phyloP scores from a whole-genome alignment of 2,888 invertebrate species.

The Stenchaetothrips biformis region DNA sequence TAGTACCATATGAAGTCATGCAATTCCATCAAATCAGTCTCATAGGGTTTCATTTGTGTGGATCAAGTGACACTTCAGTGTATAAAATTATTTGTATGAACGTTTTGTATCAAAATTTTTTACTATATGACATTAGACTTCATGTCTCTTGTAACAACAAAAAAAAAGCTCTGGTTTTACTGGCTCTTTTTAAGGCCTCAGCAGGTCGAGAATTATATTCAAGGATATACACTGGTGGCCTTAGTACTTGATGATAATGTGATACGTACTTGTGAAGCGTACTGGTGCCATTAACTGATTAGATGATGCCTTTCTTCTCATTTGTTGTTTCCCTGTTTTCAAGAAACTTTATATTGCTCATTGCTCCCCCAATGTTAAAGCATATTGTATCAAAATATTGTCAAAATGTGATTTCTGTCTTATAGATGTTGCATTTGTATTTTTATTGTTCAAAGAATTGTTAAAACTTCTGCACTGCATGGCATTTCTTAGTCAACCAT shows the following conservation, averaged over 20 bases:
- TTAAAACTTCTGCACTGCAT: slow-evolving; percentile 8
- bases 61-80: not conserved
- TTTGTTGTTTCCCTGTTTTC: not conserved
- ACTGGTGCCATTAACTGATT: slow-evolving; percentile 19
- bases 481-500: slow-evolving; percentile 5
- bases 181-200: not conserved
- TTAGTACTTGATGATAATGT: slow-evolving; percentile 18
- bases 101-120: not conserved
- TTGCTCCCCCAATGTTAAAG: not conserved
- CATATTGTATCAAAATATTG: slow-evolving; percentile 5
- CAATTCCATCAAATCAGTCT: not conserved
- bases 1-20: not conserved
- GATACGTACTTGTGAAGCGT: slow-evolving; percentile 22
- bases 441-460: not conserved
- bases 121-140: not conserved
- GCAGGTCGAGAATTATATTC: not conserved
- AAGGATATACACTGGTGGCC: slow-evolving; percentile 2
- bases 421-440: slow-evolving; percentile 22
- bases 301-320: slow-evolving; percentile 4
- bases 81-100: not conserved
- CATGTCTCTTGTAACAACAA: not conserved
- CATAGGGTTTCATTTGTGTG: not conserved
- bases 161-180: not conserved
- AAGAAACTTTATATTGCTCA: slow-evolving; percentile 9
- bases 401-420: slow-evolving; percentile 14